Conservation (phyloP, 2,888 invertebrate species). For the Campoplex nolae region DNA sequence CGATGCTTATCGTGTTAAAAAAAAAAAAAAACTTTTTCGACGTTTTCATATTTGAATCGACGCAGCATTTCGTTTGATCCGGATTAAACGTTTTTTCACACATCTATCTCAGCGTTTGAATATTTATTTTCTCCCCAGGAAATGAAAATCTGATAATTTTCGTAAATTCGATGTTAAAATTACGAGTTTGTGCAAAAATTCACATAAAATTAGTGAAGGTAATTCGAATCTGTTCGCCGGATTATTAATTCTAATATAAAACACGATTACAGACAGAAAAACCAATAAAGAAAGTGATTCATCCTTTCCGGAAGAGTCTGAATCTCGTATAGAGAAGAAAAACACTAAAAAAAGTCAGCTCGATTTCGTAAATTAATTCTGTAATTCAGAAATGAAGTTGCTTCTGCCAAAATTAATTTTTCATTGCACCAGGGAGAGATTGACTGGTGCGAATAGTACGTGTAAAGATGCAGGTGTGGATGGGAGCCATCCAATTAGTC, state of each 20-base stretch:
- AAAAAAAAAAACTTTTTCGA: conserved; percentile 7
- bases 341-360: too few relatives aligned
- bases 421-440: neutral
- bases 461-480: neutral
- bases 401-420: too few relatives aligned
- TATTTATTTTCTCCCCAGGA: too few relatives aligned
- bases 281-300: neutral
- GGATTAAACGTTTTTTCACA: neutral
- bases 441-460: neutral
- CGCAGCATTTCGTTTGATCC: neutral
- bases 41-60: neutral
- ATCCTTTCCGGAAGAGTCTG: neutral
- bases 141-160: too few relatives aligned
- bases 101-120: neutral
- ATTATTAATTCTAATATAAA: neutral
- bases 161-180: too few relatives aligned
- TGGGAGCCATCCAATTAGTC: conserved; percentile 55
- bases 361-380: too few relatives aligned
- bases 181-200: too few relatives aligned
- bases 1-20: conserved; percentile 1
- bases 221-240: too few relatives aligned
- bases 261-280: neutral
- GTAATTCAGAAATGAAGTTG: too few relatives aligned
- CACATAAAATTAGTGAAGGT: too few relatives aligned
- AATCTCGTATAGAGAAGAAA: neutral